Conservation (phyloP, 2,113 vertebrate species). For the Sisor rabdophorus region DNA sequence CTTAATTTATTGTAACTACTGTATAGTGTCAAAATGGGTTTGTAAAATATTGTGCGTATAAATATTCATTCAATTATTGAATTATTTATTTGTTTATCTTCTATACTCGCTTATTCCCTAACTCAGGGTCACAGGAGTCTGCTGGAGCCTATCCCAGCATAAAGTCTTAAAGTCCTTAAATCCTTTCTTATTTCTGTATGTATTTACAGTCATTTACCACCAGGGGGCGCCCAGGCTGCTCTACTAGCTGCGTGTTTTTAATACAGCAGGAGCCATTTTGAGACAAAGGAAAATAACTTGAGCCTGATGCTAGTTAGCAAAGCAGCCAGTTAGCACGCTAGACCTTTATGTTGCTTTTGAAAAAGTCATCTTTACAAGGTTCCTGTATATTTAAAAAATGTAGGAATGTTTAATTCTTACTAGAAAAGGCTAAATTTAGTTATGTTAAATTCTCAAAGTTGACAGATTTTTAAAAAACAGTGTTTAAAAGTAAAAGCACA, state of each 20-base stretch:
- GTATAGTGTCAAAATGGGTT: no score
- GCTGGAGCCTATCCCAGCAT: no score
- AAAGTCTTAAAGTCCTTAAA: not conserved
- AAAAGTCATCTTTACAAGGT: not conserved
- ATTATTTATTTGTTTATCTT: no score
- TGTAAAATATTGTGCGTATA: constrained; percentile 31
- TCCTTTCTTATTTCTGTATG: not conserved
- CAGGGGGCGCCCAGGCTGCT: constrained; percentile 1
- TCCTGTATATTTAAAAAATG: not conserved
- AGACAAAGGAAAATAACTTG: not conserved
- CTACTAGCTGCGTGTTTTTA: not conserved
- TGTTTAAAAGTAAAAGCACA: no score
- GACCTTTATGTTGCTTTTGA: not conserved
- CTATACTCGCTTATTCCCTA: no score
- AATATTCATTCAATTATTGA: no score
- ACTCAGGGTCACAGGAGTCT: no score
- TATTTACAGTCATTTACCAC: not conserved
- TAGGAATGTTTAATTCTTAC: no score
- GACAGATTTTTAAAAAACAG: no score
- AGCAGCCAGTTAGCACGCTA: not conserved
- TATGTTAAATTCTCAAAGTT: no score
- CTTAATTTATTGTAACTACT: not conserved
- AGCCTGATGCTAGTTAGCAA: not conserved
- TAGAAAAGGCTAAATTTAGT: no score
- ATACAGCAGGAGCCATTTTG: constrained; percentile 1